Percentiles rank a stretch among this genome's conserved stretches.
Evolutionary conservation across 2,797 vertebrate species (phyloP).

Genomic region (Stomatorhinus walkeri): DNA sequence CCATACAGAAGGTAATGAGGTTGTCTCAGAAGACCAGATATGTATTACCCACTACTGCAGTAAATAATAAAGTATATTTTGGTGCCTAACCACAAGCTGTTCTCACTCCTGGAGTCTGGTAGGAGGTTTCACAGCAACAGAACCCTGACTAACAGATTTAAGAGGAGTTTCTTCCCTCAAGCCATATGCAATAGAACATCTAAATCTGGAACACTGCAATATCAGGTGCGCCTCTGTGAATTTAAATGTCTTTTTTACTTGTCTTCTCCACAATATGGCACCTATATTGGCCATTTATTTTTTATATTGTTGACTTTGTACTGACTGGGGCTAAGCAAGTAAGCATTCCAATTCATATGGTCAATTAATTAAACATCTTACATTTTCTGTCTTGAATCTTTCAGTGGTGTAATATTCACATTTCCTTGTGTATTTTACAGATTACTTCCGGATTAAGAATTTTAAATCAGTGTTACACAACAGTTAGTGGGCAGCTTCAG

Average conservation of each 20-base stretch:
- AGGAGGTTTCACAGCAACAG: not conserved
- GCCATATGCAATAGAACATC: not conserved
- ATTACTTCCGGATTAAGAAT: not conserved
- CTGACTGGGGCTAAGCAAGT: not conserved
- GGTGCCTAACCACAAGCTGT: not conserved
- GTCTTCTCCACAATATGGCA: not conserved
- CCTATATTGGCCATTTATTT: not conserved
- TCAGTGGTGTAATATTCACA: not conserved
- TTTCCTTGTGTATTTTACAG: not conserved
- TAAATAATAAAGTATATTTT: not conserved
- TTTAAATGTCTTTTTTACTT: not conserved
- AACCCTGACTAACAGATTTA: not conserved
- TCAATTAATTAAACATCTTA: not conserved
- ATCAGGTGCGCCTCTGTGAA: not conserved
- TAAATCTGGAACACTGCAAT: not conserved
- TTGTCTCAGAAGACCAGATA: not conserved
- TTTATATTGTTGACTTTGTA: not conserved
- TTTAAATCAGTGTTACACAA: not conserved
- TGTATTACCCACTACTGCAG: not conserved
- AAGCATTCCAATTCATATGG: not conserved
- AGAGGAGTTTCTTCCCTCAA: not conserved
- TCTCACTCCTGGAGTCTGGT: not conserved
- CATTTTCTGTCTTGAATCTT: not conserved
- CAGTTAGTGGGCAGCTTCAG: not conserved
- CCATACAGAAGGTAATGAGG: not conserved